Evolutionary conservation across 2,113 vertebrate species (phyloP), one percentile per base, ranked within the genome.

Genomic region (Cynoglossus semilaevis): DNA sequence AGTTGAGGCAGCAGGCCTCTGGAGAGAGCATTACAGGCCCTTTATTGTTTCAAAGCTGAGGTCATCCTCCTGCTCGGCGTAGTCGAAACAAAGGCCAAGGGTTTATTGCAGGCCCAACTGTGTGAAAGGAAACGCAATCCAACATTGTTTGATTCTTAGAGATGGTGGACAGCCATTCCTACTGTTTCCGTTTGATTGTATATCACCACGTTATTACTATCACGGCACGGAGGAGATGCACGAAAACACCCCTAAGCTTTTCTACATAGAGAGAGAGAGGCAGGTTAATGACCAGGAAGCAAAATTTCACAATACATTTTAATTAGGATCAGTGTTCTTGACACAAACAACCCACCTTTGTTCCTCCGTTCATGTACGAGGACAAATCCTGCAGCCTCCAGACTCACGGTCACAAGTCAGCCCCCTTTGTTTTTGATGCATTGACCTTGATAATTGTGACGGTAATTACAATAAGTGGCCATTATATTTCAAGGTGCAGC

Each of bases 11-110:
- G 92, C 89, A 85, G 92, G 91, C 91, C 94, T 94, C 94, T 90
- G 84, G 94, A 94, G 94, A 94, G 92, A 88, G 91, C 92, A 91
- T 94, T 94, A 94, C 93, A 94, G 94, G 91, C 92, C 90, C 91
- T 92, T 93, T 94, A 96, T 96, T 97, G 94, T 96, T 96, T 94
- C 91, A 92, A 90, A 92, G 94, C 93, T 97, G 94, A 97, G 95
- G 95, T 97, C 95, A 97, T 95, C 93, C 93, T 94, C 92, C 93
- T 93, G 91, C 91, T 83, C 90, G 88, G 92, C 81, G 90, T 86
- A 83, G 86, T 91, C 92, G 91, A 94, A 94, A 96, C 94, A 97
- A 97, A 97, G 93, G 93, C 92, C 92, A 89, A 88, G 92, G 92
- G 91, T 95, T 95, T 96, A 94, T 93, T 94, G 92, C 93, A 87